phyloP scores from a whole-genome alignment of 2,888 invertebrate genomes.

The Rosalia funebris region DNA sequence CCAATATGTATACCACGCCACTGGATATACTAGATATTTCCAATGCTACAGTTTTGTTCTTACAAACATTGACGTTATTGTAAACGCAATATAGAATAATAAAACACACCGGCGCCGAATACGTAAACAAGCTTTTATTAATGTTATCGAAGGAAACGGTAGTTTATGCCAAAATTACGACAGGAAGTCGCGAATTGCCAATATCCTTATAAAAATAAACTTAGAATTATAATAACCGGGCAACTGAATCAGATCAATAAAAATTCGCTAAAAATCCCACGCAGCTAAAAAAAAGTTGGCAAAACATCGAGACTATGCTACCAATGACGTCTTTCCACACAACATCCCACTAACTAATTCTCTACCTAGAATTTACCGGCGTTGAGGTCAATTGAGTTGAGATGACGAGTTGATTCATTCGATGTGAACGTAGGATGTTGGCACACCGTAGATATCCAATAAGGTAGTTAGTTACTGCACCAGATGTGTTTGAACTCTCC shows the following conservation, averaged over 20 bases:
- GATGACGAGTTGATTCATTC: too few relatives aligned
- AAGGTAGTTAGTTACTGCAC: too few relatives aligned
- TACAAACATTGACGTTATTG: too few relatives aligned
- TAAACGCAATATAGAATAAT: background rate
- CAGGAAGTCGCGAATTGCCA: conserved; percentile 27
- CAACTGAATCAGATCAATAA: conserved; percentile 12
- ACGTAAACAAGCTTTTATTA: conserved; percentile 1
- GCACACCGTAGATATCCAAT: too few relatives aligned
- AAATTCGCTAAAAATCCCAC: conserved; percentile 13
- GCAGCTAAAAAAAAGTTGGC: conserved; percentile 15
- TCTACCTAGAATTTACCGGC: too few relatives aligned
- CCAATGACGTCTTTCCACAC: conserved; percentile 13
- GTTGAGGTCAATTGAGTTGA: too few relatives aligned
- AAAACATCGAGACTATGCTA: conserved; percentile 3
- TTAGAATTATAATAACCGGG: conserved; percentile 9
- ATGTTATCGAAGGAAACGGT: conserved; percentile 6
- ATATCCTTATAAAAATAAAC: conserved; percentile 29
- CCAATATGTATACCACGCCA: too few relatives aligned
- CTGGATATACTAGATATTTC: too few relatives aligned
- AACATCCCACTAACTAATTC: background rate
- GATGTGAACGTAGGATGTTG: too few relatives aligned
- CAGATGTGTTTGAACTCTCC: too few relatives aligned
- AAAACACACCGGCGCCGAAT: background rate
- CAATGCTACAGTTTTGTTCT: too few relatives aligned
- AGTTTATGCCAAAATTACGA: conserved; percentile 3